Conservation (phyloP, 1,140 invertebrate species). For the Psilanteris sp. region DNA sequence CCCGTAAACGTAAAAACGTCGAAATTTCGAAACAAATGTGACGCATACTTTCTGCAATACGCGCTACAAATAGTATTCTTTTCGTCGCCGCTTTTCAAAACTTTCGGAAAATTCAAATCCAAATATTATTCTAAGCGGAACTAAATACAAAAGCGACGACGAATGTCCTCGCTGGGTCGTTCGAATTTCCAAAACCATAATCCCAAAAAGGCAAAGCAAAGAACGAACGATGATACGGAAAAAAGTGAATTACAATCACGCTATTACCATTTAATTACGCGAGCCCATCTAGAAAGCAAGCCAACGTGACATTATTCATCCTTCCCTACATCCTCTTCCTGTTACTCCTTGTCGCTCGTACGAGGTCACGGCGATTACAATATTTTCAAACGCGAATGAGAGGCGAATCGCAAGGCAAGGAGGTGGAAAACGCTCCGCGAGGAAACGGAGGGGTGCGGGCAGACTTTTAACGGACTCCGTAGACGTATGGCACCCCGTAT, state of each 20-base stretch:
- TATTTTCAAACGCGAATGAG: slow-evolving; percentile 18
- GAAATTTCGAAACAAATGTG: too few relatives aligned
- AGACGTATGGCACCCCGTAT: slow-evolving; percentile 49
- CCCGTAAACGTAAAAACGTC: too few relatives aligned
- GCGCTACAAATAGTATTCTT: too few relatives aligned
- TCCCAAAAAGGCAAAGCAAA: too few relatives aligned
- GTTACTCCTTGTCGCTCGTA: slow-evolving; percentile 33
- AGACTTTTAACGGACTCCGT: slow-evolving; percentile 51
- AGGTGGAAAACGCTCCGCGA: slow-evolving; percentile 6
- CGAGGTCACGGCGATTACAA: slow-evolving; percentile 43
- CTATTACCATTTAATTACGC: slow-evolving; percentile 31
- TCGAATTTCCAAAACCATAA: too few relatives aligned
- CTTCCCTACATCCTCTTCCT: slow-evolving; percentile 59
- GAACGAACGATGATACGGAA: too few relatives aligned
- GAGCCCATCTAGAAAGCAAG: slow-evolving; percentile 15
- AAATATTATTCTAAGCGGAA: too few relatives aligned
- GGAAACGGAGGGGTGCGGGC: background rate
- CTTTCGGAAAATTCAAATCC: too few relatives aligned
- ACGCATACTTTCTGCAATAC: too few relatives aligned
- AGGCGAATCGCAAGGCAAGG: slow-evolving; percentile 4
- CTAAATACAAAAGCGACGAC: too few relatives aligned
- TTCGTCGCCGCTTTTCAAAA: too few relatives aligned
- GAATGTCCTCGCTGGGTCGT: too few relatives aligned
- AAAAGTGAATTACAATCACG: slow-evolving; percentile 2
- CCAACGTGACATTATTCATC: slow-evolving; percentile 52